Percentiles rank a stretch among this genome's conserved stretches.
phyloP scores from a whole-genome alignment of 1,140 invertebrate genomes.

The Lepidurus couesii region DNA sequence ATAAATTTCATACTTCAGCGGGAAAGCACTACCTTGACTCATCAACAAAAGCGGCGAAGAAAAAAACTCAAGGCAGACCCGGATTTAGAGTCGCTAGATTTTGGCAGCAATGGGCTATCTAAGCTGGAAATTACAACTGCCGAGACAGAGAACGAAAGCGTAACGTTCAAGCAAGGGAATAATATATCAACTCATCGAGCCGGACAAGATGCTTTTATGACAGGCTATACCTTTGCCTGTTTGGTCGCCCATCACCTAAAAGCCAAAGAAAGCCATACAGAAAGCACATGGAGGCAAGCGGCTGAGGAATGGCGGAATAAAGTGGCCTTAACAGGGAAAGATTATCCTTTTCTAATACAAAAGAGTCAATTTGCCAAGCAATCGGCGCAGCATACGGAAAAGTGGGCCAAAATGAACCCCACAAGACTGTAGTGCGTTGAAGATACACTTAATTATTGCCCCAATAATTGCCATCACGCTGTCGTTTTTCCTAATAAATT shows the following conservation, averaged over 20 bases:
- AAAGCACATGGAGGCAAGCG: neutral
- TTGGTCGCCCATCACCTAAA: constrained; percentile 23
- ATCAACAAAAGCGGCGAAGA: constrained; percentile 29
- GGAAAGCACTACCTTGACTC: constrained; percentile 25
- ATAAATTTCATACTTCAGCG: constrained; percentile 22
- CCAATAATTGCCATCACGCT: neutral
- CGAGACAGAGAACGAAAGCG: constrained; percentile 16
- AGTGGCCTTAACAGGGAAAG: constrained; percentile 30
- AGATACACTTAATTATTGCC: too few species aligned
- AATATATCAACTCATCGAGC: constrained; percentile 29
- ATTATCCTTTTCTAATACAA: constrained; percentile 31
- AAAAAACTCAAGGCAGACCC: neutral
- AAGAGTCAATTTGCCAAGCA: constrained; percentile 31
- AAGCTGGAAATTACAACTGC: neutral
- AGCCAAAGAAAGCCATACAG: neutral
- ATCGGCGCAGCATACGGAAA: constrained; percentile 27
- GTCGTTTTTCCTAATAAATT: neutral
- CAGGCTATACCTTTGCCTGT: constrained; percentile 29
- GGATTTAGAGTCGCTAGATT: neutral
- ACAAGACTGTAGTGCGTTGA: neutral
- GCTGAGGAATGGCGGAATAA: constrained; percentile 23
- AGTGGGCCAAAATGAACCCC: neutral
- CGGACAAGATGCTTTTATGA: constrained; percentile 34
- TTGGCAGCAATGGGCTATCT: neutral
- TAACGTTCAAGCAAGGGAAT: neutral